These are phyloP conservation scores for Nymphalis urticae DNA, from an alignment of 2,888 invertebrate genomes.

Conservation along the genomic window DNA sequence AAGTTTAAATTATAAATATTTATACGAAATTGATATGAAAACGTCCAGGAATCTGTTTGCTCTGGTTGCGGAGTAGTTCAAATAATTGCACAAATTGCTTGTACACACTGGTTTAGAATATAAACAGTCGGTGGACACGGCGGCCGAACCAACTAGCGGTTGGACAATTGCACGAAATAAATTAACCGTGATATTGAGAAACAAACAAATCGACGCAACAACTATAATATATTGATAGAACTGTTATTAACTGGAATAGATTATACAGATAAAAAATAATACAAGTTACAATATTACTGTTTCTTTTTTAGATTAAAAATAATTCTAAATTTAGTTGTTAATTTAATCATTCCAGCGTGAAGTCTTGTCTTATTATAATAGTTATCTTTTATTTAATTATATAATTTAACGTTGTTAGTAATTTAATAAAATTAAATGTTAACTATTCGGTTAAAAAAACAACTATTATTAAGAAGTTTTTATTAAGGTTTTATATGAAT, in stretches of 20 bases:
- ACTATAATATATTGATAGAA: not conserved
- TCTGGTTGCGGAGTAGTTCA: conserved; percentile 44
- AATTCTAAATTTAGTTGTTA: not conserved
- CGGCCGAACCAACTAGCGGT: conserved; percentile 31
- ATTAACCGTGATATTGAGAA: conserved; percentile 25
- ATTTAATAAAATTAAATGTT: not conserved
- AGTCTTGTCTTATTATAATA: conserved; percentile 5
- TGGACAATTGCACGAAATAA: conserved; percentile 25
- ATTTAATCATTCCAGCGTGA: conserved; percentile 1
- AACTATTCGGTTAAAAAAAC: not conserved
- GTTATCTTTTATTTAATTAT: conserved; percentile 3
- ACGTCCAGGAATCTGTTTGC: conserved; percentile 23
- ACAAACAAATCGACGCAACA: conserved; percentile 16
- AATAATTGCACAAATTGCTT: conserved; percentile 64
- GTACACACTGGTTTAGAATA: conserved; percentile 53
- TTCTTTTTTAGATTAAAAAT: conserved; percentile 1
- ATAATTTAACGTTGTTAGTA: not conserved
- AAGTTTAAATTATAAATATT: conserved; percentile 17
- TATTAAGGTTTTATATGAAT: too few species aligned
- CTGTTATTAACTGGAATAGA: not conserved
- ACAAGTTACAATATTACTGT: not conserved
- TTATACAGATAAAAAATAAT: not conserved
- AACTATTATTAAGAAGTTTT: too few species aligned
- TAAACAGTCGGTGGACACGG: conserved; percentile 41
- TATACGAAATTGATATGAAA: conserved; percentile 32